A percentile compares a stretch with the other conserved stretches of the same genome.
Evolutionary conservation across 2,113 vertebrate species (phyloP).

Genomic region (Dipodomys spectabilis): DNA sequence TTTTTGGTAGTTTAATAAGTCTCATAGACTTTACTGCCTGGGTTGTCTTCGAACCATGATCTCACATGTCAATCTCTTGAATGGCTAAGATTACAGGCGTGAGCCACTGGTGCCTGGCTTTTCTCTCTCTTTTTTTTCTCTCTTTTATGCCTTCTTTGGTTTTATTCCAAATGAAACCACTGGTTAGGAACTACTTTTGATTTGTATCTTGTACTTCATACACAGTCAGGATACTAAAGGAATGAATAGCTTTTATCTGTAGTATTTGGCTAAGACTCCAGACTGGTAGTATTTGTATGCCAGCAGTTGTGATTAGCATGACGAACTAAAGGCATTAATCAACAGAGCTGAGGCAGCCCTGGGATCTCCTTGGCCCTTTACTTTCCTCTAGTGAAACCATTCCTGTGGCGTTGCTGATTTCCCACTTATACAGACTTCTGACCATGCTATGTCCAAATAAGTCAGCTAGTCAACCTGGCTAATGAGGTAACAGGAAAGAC

Average conservation of each 20-base stretch:
- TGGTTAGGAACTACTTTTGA: conserved; percentile 50
- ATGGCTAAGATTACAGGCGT: no score
- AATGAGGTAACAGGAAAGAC: neutral
- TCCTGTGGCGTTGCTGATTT: neutral
- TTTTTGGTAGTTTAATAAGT: no score
- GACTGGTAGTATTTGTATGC: conserved; percentile 55
- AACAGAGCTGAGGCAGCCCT: conserved; percentile 47
- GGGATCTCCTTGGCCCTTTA: conserved; percentile 22
- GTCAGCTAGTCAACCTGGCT: neutral
- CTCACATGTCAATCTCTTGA: no score
- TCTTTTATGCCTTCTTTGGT: conserved; percentile 35
- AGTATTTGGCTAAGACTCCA: conserved; percentile 52
- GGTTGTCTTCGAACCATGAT: no score
- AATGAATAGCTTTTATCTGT: conserved; percentile 68
- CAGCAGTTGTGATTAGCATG: conserved; percentile 53
- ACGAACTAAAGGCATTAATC: conserved; percentile 58
- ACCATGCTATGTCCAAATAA: neutral
- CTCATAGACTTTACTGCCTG: no score
- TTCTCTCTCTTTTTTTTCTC: no score
- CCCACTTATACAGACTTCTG: neutral
- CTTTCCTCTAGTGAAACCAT: conserved; percentile 17
- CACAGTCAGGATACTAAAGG: conserved; percentile 25
- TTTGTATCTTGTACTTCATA: conserved; percentile 19
- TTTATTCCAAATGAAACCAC: conserved; percentile 53
- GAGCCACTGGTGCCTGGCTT: no score